Evolutionary conservation across 2,797 vertebrate genomes (phyloP).

Genomic region (Pipistrellus pygmaeus): DNA sequence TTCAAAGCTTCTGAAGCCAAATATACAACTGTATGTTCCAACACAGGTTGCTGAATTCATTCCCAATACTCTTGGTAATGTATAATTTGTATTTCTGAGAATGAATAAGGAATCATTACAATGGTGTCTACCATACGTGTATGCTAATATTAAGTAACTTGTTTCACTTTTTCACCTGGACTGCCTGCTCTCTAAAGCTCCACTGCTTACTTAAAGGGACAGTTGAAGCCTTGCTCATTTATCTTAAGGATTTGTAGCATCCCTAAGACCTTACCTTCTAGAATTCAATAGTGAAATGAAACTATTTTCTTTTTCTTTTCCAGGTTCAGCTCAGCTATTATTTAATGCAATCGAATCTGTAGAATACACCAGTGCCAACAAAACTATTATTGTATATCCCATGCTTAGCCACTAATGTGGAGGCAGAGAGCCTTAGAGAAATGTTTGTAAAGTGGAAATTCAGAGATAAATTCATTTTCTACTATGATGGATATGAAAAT

Average conservation of each 20-base stretch:
- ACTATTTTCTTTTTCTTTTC: slow-evolving; percentile 78
- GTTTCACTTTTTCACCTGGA: slow-evolving; percentile 44
- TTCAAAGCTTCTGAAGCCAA: slow-evolving; percentile 45
- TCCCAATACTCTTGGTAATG: slow-evolving; percentile 24
- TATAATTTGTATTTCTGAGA: slow-evolving; percentile 44
- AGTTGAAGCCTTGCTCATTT: slow-evolving; percentile 19
- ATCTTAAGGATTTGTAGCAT: slow-evolving; percentile 38
- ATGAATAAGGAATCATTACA: slow-evolving; percentile 34
- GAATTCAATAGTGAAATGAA: slow-evolving; percentile 55
- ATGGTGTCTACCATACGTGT: background rate
- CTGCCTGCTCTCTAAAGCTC: background rate
- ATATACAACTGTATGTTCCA: slow-evolving; percentile 45
- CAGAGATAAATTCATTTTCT: slow-evolving; percentile 72
- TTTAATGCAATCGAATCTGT: slow-evolving; percentile 55
- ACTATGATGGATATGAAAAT: slow-evolving; percentile 50
- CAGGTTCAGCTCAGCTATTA: slow-evolving; percentile 86
- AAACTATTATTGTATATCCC: slow-evolving; percentile 84
- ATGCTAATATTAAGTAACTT: slow-evolving; percentile 58
- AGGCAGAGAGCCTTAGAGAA: background rate
- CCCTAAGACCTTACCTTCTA: background rate
- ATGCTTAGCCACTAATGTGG: slow-evolving; percentile 83
- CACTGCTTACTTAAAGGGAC: slow-evolving; percentile 32
- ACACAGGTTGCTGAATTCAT: slow-evolving; percentile 47
- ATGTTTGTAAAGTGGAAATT: slow-evolving; percentile 85
- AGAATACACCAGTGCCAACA: slow-evolving; percentile 80